Conservation (phyloP, 2,888 invertebrate genomes). For the Apotomis capreana region DNA sequence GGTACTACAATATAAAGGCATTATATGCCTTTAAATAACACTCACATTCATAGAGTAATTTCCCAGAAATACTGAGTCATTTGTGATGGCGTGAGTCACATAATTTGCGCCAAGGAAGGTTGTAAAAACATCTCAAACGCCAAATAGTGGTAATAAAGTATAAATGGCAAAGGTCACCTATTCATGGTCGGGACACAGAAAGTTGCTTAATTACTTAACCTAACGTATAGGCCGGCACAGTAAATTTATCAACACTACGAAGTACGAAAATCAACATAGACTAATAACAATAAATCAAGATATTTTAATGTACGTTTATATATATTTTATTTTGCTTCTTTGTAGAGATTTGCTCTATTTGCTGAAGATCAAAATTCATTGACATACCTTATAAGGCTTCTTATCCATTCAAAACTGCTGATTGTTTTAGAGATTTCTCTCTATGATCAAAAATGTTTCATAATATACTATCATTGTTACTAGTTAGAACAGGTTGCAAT, state of each 20-base stretch:
- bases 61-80: conserved; percentile 4
- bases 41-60: neutral
- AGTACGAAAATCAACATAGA: too few relatives aligned
- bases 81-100: conserved; percentile 21
- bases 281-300: too few relatives aligned
- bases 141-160: conserved; percentile 36
- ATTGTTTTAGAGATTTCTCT: too few relatives aligned
- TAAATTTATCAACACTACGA: neutral
- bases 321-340: too few relatives aligned
- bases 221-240: conserved; percentile 14
- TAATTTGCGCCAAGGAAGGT: conserved; percentile 13
- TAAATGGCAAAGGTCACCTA: conserved; percentile 32
- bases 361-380: too few relatives aligned
- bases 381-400: too few relatives aligned
- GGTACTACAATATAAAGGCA: neutral
- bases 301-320: too few relatives aligned
- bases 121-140: conserved; percentile 31
- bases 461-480: too few relatives aligned
- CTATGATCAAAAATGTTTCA: too few relatives aligned
- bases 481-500: too few relatives aligned
- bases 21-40: neutral
- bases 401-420: too few relatives aligned
- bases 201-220: conserved; percentile 36
- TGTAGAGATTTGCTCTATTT: too few relatives aligned
- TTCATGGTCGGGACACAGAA: conserved; percentile 25